Evolutionary conservation across 2,113 vertebrate species (phyloP), one percentile per base, ranked within the genome.

Genomic region (Gopherus flavomarginatus): DNA sequence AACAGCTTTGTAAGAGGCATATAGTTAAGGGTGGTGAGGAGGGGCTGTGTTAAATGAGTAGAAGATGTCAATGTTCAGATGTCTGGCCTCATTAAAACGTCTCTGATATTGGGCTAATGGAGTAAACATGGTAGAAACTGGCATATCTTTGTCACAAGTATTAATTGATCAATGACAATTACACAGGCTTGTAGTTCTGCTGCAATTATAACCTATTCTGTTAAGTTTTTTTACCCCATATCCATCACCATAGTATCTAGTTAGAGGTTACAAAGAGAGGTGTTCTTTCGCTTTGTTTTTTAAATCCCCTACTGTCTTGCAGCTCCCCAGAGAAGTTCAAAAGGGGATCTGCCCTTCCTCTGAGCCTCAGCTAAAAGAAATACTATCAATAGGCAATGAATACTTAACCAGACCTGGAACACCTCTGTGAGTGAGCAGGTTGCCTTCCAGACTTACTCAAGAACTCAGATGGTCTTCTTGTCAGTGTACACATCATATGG

Each of bases 81-180:
- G 27, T 69, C 26, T 19, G 4, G 22, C 57, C 35, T 96, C 47
- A 13, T 86, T 83, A 86, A 90, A 62, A 86, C 31, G 59, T 0
- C 1, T 44, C 69, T 24, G 3, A 22, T 5, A 12, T 8, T 85
- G 50, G 50, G 19, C 10, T 42, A 77, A 78, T 77, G 65, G 52
- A 56, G 10, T 0, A 0, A n/a, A 69, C 10, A 1, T n/a, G 1
- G 0, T n/a, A 50, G 38, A 42, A 47, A 44, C 38, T 19, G 27
- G 14, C 22, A 11, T 11, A 44, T 13, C 11, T 69, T 29, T 77
- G 38, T 44, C 38, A 77, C 6, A 6, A 6, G 42, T 42, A 44
- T 77, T 24, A 44, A 44, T n/a, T 77, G 72, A 85, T 89, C 3
- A 26, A 69, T 75, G 59, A 38, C 13, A 2, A 77, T n/a, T n/a